A percentile compares a stretch with the other conserved stretches of the same genome.
phyloP scores from a whole-genome alignment of 2,888 invertebrate species.

The Ryuthela nishihirai region DNA sequence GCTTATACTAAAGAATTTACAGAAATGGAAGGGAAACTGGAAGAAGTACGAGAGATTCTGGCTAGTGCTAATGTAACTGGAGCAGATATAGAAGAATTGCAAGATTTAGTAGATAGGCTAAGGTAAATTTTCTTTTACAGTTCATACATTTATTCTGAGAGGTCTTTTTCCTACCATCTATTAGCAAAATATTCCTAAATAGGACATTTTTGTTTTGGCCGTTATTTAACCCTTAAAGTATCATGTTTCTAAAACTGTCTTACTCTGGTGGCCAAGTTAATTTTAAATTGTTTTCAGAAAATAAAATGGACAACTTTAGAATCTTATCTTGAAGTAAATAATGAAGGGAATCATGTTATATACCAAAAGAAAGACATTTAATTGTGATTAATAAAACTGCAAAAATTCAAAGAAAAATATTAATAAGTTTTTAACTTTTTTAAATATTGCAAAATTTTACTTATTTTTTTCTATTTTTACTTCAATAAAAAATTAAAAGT shows the following conservation, averaged over 20 bases:
- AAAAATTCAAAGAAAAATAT: no score
- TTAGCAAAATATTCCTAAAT: not conserved
- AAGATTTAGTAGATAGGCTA: constrained; percentile 53
- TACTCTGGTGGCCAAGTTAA: not conserved
- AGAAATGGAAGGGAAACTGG: constrained; percentile 79
- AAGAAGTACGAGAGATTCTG: constrained; percentile 73
- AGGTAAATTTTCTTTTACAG: constrained; percentile 48
- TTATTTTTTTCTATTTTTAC: no score
- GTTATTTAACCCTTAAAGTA: not conserved
- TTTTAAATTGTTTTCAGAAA: no score
- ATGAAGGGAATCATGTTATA: no score
- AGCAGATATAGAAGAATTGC: constrained; percentile 54
- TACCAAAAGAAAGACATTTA: no score
- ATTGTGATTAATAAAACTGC: no score
- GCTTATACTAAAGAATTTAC: constrained; percentile 95
- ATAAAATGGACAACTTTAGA: no score
- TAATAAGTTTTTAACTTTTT: no score
- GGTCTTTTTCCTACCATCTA: not conserved
- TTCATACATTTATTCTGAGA: not conserved
- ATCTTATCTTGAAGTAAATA: no score
- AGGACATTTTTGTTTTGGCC: not conserved
- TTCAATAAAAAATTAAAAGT: no score
- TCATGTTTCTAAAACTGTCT: not conserved
- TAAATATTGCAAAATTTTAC: no score
- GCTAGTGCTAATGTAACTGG: constrained; percentile 68